phyloP scores from a whole-genome alignment of 2,113 vertebrate species.

The Prionailurus viverrinus region DNA sequence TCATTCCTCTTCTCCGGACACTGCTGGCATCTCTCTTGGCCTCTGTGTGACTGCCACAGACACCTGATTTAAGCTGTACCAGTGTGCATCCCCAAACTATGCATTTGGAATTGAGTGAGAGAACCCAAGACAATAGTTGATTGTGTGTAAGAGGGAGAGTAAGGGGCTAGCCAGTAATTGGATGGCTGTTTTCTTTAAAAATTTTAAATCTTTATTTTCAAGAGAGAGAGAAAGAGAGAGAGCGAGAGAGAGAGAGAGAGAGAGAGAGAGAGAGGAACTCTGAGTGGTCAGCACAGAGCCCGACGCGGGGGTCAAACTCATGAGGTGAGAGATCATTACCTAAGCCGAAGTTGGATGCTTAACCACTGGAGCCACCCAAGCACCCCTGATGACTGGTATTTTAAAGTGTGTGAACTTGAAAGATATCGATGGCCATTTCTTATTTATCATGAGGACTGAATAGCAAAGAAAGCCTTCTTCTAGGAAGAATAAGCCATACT shows the following conservation, averaged over 20 bases:
- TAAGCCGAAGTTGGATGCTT: no score
- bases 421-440: neutral
- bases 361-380: no score
- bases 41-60: neutral
- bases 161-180: neutral
- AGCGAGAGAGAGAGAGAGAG: no score
- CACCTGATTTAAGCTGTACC: neutral
- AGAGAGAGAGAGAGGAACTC: no score
- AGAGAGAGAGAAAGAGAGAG: no score
- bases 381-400: neutral
- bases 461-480: neutral
- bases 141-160: neutral
- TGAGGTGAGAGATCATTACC: no score
- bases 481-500: neutral
- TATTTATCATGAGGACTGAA: neutral
- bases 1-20: neutral
- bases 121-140: neutral
- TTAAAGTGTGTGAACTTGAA: neutral
- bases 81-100: neutral
- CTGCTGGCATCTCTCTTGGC: neutral
- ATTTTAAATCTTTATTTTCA: no score
- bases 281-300: no score
- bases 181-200: neutral
- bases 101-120: neutral
- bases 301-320: no score